These are phyloP conservation scores for Eulemur macaco DNA, from an alignment of 2,113 vertebrate genomes.

Conservation along the genomic window DNA sequence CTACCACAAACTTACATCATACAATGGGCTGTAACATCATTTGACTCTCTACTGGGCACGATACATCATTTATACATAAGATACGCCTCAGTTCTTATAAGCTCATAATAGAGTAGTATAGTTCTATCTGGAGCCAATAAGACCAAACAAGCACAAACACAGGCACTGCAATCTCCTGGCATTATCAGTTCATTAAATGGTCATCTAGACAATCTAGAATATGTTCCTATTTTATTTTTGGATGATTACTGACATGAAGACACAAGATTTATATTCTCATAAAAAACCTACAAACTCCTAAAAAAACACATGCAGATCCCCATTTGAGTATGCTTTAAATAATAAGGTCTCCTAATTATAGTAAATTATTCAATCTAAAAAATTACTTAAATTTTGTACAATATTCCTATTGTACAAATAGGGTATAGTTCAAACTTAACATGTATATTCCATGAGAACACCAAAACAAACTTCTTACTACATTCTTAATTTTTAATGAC, in stretches of 20 bases:
- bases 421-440: background rate
- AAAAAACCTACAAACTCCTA: conserved; percentile 3
- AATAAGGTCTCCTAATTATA: conserved; percentile 12
- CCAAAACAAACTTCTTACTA: background rate
- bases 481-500: conserved; percentile 25
- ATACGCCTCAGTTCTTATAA: background rate
- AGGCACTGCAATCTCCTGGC: background rate
- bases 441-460: background rate
- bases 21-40: background rate
- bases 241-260: background rate
- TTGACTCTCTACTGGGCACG: background rate
- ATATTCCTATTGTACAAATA: background rate
- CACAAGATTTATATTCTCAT: conserved; percentile 14
- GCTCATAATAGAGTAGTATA: background rate
- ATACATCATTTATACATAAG: background rate
- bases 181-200: background rate
- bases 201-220: background rate
- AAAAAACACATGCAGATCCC: background rate
- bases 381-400: background rate
- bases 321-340: background rate
- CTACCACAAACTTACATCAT: background rate
- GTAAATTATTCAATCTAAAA: background rate
- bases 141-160: background rate
- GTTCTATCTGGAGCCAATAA: background rate
- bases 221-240: conserved; percentile 1